Percentiles rank a stretch among this genome's conserved stretches.
These are phyloP conservation scores for Tragelaphus buxtoni DNA, from an alignment of 2,113 vertebrate genomes.

Conservation along the genomic window DNA sequence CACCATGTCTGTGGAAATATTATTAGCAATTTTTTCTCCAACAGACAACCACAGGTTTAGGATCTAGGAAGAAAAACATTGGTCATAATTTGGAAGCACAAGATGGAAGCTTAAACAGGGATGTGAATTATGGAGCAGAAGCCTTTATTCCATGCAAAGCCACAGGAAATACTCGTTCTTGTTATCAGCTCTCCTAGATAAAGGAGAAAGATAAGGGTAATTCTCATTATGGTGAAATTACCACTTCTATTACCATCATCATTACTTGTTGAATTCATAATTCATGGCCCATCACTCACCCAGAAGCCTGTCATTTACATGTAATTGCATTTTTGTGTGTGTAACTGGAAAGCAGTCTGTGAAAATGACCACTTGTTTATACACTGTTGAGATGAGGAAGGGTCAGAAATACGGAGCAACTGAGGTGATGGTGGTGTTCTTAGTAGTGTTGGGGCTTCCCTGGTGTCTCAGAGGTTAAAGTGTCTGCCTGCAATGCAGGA, in stretches of 20 bases:
- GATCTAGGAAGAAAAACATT: slow-evolving; percentile 7
- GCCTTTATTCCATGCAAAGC: neutral
- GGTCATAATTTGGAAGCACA: slow-evolving; percentile 40
- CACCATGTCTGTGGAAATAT: neutral
- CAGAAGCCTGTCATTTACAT: neutral
- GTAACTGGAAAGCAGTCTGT: neutral
- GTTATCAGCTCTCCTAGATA: neutral
- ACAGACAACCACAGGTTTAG: neutral
- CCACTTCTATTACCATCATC: neutral
- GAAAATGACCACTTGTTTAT: neutral
- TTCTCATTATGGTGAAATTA: neutral
- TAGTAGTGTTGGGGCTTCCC: too few relatives aligned
- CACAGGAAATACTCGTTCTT: neutral
- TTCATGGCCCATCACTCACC: neutral
- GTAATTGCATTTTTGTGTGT: neutral
- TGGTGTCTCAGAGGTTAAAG: too few relatives aligned
- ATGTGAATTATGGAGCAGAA: slow-evolving; percentile 5
- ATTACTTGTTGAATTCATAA: neutral
- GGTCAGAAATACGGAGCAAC: too few relatives aligned
- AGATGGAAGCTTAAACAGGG: neutral
- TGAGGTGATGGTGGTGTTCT: too few relatives aligned
- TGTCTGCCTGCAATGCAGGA: too few relatives aligned
- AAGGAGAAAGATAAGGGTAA: neutral
- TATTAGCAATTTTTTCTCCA: slow-evolving; percentile 32
- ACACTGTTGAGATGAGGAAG: too few relatives aligned